A percentile compares a stretch with the other conserved stretches of the same genome.
These are phyloP conservation scores for Drosophila meridionalis DNA, from an alignment of 2,888 invertebrate genomes.

Conservation along the genomic window DNA sequence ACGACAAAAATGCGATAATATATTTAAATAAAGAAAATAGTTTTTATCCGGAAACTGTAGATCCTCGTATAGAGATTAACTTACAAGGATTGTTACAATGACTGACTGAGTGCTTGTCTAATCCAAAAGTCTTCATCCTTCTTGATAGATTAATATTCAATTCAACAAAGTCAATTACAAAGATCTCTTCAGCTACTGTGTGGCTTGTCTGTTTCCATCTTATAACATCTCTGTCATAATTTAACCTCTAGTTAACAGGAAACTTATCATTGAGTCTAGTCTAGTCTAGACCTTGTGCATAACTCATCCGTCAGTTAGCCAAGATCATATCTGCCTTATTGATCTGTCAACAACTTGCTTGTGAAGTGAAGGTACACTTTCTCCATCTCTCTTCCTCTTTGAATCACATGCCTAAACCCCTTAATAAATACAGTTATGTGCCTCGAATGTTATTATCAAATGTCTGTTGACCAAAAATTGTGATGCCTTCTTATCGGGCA, in stretches of 20 bases:
- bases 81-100: neutral
- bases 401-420: constrained; percentile 16
- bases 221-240: constrained; percentile 17
- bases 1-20: neutral
- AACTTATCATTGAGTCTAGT: constrained; percentile 21
- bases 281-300: constrained; percentile 9
- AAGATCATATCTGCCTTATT: constrained; percentile 23
- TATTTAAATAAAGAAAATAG: neutral
- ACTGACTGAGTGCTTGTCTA: neutral
- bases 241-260: constrained; percentile 5
- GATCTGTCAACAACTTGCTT: constrained; percentile 46
- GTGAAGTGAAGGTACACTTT: neutral
- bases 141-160: neutral
- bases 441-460: constrained; percentile 41
- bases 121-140: neutral
- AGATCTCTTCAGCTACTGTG: neutral
- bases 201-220: neutral
- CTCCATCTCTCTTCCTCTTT: neutral
- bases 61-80: neutral
- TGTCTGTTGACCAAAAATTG: constrained; percentile 42
- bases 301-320: constrained; percentile 30
- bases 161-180: neutral
- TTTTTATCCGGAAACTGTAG: neutral
- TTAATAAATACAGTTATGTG: constrained; percentile 32
- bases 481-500: constrained; percentile 42